Evolutionary conservation across 1,140 invertebrate genomes (phyloP).

Genomic region (Pachyrhynchus sulphureomaculatus): DNA sequence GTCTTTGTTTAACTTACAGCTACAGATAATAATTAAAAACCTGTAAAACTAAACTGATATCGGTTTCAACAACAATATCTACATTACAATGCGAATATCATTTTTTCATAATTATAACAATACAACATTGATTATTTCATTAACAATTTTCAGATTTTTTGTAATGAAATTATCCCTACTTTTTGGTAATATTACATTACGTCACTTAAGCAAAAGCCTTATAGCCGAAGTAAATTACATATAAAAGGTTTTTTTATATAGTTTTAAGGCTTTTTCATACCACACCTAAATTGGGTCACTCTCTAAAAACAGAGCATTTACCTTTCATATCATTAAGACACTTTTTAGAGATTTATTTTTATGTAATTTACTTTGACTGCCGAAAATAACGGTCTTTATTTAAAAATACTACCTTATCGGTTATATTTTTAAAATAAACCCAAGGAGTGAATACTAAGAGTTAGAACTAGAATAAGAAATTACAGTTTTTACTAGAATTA

Average conservation of each 20-base stretch:
- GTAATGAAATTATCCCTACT: conserved; percentile 46
- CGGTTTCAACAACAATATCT: conserved; percentile 51
- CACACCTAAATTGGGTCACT: no score
- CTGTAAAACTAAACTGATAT: conserved; percentile 17
- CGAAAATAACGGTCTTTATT: not conserved
- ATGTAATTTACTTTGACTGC: not conserved
- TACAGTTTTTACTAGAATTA: conserved; percentile 36
- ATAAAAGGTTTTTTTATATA: no score
- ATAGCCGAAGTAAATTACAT: not conserved
- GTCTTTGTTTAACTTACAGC: not conserved
- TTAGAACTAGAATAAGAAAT: conserved; percentile 26
- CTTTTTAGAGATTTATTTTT: not conserved
- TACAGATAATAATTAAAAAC: conserved; percentile 15
- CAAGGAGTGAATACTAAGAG: conserved; percentile 17
- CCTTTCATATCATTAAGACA: no score
- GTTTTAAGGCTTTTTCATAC: no score
- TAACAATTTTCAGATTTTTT: conserved; percentile 41
- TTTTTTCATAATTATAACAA: conserved; percentile 48
- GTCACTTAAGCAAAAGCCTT: conserved; percentile 44
- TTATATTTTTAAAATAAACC: conserved; percentile 5
- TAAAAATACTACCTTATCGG: not conserved
- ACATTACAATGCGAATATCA: conserved; percentile 51
- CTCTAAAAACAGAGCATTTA: no score
- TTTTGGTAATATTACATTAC: conserved; percentile 36
- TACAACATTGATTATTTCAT: conserved; percentile 51